Evolutionary conservation across 2,888 invertebrate genomes (phyloP).

Genomic region (Caenorhabditis zanzibari): DNA sequence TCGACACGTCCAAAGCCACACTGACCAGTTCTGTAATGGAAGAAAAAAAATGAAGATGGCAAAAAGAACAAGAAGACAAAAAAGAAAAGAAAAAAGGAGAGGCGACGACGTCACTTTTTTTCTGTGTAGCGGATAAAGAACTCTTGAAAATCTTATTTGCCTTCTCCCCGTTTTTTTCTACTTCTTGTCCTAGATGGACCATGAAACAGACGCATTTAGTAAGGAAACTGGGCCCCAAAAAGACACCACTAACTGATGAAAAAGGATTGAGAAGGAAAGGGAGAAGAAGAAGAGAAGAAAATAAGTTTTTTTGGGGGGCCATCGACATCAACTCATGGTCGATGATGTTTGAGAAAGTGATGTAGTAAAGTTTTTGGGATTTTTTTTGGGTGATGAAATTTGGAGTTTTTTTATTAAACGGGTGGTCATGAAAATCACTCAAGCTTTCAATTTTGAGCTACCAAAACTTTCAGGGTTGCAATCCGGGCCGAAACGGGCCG

Average conservation of each 20-base stretch:
- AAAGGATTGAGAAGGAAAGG: not conserved
- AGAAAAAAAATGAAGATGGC: slow-evolving; percentile 5
- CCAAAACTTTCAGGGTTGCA: too few species aligned
- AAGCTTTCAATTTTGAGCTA: too few species aligned
- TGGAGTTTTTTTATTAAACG: not conserved
- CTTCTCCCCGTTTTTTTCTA: slow-evolving; percentile 19
- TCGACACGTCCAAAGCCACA: slow-evolving; percentile 28
- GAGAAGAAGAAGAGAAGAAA: slow-evolving; percentile 38
- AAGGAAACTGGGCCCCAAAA: slow-evolving; percentile 1
- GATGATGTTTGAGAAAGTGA: slow-evolving; percentile 42
- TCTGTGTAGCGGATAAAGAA: slow-evolving; percentile 51
- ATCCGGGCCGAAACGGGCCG: too few species aligned
- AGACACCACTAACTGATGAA: not conserved
- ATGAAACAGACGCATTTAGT: slow-evolving; percentile 60
- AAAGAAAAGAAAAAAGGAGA: slow-evolving; percentile 1
- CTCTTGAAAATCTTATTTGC: slow-evolving; percentile 64
- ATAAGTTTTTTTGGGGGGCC: slow-evolving; percentile 50
- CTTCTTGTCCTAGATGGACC: slow-evolving; percentile 52
- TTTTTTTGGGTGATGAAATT: not conserved
- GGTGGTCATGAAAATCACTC: not conserved
- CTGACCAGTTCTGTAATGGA: slow-evolving; percentile 28
- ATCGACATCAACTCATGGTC: slow-evolving; percentile 46
- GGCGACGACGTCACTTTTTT: slow-evolving; percentile 47
- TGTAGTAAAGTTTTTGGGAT: not conserved
- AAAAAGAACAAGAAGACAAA: not conserved